Evolutionary conservation across 1,140 invertebrate genomes (phyloP), one percentile per base, ranked within the genome.

Genomic region (Lanistes nyassanus): DNA sequence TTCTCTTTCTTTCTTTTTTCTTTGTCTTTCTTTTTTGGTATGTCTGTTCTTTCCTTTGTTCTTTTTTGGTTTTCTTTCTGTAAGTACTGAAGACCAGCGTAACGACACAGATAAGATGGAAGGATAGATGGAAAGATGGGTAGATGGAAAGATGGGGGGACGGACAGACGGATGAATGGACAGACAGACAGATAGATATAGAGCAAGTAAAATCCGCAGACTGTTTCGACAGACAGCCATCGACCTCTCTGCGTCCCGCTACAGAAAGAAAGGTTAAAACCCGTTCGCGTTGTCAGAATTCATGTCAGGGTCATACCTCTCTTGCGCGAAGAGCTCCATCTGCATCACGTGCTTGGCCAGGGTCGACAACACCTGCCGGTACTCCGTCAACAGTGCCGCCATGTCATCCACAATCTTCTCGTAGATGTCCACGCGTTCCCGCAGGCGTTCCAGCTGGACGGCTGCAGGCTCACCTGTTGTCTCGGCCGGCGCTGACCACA

Each of bases 61-160:
- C 29, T 36, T n/a, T n/a, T n/a, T n/a, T n/a, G n/a, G n/a, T n/a
- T n/a, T n/a, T n/a, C n/a, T n/a, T n/a, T n/a, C n/a, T 26, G 58
- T 26, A 31, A 60, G 58, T 26, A 31, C n/a, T 23, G 31, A 31
- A 60, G 58, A 60, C n/a, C n/a, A 31, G 31, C n/a, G 31, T 23
- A 60, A 31, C n/a, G 58, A 60, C n/a, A 60, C n/a, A 60, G 58
- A 60, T 23, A 60, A 60, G 58, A 60, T 23, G 31, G 58, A 60
- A 31, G 31, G 58, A 60, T 23, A 60, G 58, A 60, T 23, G 31
- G 58, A 62, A n/a, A 62, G 2, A 4, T 13, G 34, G 58, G 34
- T n/a, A 62, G 58, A 62, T n/a, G 34, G 58, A 62, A 1, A 62
- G 58, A 62, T 9, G 34, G 58, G 1, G n/a, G 34, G 58, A 2